Percentiles rank a stretch among this genome's conserved stretches.
Conservation (phyloP, 2,113 vertebrate species). For the Archilochus colubris region DNA sequence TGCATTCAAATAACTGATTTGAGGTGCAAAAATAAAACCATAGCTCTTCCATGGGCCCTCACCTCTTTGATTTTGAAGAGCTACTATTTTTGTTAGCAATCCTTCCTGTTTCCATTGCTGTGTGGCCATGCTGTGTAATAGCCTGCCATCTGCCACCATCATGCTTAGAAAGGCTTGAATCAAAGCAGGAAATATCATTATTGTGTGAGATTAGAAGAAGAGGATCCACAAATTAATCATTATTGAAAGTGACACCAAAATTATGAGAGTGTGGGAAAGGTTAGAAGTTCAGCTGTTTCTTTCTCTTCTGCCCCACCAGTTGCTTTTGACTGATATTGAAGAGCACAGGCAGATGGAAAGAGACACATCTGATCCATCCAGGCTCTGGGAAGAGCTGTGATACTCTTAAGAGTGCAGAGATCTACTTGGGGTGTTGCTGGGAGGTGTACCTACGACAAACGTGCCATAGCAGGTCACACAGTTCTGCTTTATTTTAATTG, state of each 20-base stretch:
- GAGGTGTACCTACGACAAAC: background rate
- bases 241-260: background rate
- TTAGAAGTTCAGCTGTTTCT: background rate
- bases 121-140: slow-evolving; percentile 11
- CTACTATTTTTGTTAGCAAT: slow-evolving; percentile 30
- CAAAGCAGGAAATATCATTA: background rate
- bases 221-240: slow-evolving; percentile 18
- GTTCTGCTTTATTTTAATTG: slow-evolving; percentile 28
- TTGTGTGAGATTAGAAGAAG: slow-evolving; percentile 13
- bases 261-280: background rate
- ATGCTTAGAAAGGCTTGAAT: slow-evolving; percentile 29
- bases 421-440: background rate
- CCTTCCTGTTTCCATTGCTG: slow-evolving; percentile 19
- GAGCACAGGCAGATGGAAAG: background rate
- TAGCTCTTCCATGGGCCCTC: background rate
- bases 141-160: slow-evolving; percentile 49
- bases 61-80: slow-evolving; percentile 50
- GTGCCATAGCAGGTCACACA: background rate
- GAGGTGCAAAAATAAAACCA: slow-evolving; percentile 50
- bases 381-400: background rate
- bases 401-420: background rate
- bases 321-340: background rate
- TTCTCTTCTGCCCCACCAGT: background rate
- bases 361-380: background rate
- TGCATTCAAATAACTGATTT: slow-evolving; percentile 56